These are phyloP conservation scores for Gonioctena quinquepunctata DNA, from an alignment of 1,140 invertebrate genomes.

Conservation along the genomic window DNA sequence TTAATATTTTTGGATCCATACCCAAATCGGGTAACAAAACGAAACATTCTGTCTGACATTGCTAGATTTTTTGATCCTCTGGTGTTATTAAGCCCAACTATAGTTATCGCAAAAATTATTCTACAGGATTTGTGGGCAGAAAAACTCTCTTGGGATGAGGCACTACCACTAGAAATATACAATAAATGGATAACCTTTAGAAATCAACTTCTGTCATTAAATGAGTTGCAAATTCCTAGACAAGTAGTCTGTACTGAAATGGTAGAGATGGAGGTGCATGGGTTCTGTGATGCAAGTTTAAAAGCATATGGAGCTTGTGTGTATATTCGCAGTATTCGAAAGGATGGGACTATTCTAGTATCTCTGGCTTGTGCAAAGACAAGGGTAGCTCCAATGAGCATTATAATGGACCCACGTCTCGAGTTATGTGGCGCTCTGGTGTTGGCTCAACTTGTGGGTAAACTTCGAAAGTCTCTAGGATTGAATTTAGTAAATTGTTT, in stretches of 20 bases:
- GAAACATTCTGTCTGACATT: slow-evolving; percentile 8
- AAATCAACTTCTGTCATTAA: background rate
- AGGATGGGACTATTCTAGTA: slow-evolving; percentile 9
- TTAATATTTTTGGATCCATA: background rate
- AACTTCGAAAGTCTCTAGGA: background rate
- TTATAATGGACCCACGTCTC: slow-evolving; percentile 25
- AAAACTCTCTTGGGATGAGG: slow-evolving; percentile 40
- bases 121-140: slow-evolving; percentile 46
- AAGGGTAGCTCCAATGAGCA: slow-evolving; percentile 54
- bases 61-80: slow-evolving; percentile 45
- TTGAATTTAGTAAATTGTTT: background rate
- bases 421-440: slow-evolving; percentile 24
- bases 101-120: slow-evolving; percentile 43
- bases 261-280: slow-evolving; percentile 40
- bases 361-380: slow-evolving; percentile 50
- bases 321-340: slow-evolving; percentile 28
- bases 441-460: slow-evolving; percentile 4
- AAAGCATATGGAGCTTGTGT: slow-evolving; percentile 48
- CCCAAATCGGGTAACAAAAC: background rate
- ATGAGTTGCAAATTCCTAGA: slow-evolving; percentile 16
- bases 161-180: slow-evolving; percentile 15
- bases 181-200: slow-evolving; percentile 10
- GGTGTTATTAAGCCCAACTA: slow-evolving; percentile 41
- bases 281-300: slow-evolving; percentile 52
- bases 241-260: background rate